Base-by-base conservation (phyloP, 2,113 vertebrate genomes). In the Rousettus leschenaultii region DNA sequence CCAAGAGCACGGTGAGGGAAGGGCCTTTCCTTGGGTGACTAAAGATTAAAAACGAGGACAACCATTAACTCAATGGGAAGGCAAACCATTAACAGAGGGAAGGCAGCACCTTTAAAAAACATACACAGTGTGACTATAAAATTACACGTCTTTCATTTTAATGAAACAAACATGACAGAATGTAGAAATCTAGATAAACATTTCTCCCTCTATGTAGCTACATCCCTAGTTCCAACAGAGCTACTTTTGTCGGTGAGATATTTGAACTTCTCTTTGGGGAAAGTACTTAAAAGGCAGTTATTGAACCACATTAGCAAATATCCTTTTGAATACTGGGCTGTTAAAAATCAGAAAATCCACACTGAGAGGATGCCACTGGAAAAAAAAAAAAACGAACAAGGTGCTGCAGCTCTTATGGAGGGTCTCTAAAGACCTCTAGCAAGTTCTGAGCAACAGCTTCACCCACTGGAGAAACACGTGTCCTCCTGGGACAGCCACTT, bases 121-220 rank as follows among this genome's bases (percentile, higher is more conserved):
- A 95, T 84, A 96, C 90, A 55, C 78, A 90, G 85, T 96, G 73
- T 97, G 91, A 97, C 96, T 97, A 94, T 95, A 97, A 96, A 96
- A 96, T 63, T 91, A n/a, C 80, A 97, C 88, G 86, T 90, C n/a
- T 74, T 77, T 38, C 88, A 53, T 96, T 97, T 97, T 95, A 97
- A 96, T 97, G 95, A 96, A 97, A 94, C 51, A 91, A 92, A 91
- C 68, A 91, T 61, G 86, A 84, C 86, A 88, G 79, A 77, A 91
- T 30, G 63, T 79, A 96, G 82, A 95, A 87, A 94, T 86, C 90
- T 97, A 95, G 92, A 48, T 1, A 28, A 94, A 96, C 35, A 78
- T 89, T 91, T 93, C 45, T 82, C 57, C 94, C 71, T 94, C 86
- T 30, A 84, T 75, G 43, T 35, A 51, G 38, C 86, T 75, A 94